These are phyloP conservation scores for Stictonetta naevosa DNA, from an alignment of 2,113 vertebrate species.

Conservation along the genomic window DNA sequence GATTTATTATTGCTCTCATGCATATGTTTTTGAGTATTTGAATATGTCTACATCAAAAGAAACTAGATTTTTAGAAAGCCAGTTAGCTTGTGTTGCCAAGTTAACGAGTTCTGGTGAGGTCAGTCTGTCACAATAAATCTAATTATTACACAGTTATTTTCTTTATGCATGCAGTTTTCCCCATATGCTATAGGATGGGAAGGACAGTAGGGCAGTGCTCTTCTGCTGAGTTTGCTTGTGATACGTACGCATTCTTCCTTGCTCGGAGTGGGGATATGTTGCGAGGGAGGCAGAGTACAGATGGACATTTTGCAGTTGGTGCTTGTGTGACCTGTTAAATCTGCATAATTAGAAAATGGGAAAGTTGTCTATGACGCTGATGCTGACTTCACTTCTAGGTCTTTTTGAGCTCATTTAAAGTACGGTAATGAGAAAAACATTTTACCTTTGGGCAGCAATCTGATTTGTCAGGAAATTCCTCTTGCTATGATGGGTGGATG, in stretches of 20 bases:
- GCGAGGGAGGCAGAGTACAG: neutral
- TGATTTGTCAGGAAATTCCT: conserved; percentile 78
- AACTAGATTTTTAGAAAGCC: conserved; percentile 23
- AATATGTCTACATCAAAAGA: conserved; percentile 39
- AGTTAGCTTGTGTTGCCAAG: neutral
- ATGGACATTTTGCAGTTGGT: neutral
- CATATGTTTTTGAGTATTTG: conserved; percentile 18
- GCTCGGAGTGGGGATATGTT: neutral
- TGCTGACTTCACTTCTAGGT: conserved; percentile 56
- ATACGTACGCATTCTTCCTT: neutral
- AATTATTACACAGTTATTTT: conserved; percentile 15
- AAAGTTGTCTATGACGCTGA: conserved; percentile 20
- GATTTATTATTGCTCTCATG: conserved; percentile 13
- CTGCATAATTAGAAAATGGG: conserved; percentile 45
- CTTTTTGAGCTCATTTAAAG: conserved; percentile 50
- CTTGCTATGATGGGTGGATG: conserved; percentile 65
- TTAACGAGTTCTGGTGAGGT: conserved; percentile 37
- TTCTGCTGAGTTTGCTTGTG: neutral
- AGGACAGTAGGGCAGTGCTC: neutral
- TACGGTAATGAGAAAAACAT: conserved; percentile 59
- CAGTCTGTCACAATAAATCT: conserved; percentile 37
- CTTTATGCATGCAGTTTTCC: neutral
- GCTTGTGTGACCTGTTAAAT: neutral
- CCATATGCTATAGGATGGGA: neutral
- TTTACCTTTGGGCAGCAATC: conserved; percentile 74